These are phyloP conservation scores for Poecilobothrus nobilitatus DNA, from an alignment of 2,888 invertebrate species.

Conservation along the genomic window DNA sequence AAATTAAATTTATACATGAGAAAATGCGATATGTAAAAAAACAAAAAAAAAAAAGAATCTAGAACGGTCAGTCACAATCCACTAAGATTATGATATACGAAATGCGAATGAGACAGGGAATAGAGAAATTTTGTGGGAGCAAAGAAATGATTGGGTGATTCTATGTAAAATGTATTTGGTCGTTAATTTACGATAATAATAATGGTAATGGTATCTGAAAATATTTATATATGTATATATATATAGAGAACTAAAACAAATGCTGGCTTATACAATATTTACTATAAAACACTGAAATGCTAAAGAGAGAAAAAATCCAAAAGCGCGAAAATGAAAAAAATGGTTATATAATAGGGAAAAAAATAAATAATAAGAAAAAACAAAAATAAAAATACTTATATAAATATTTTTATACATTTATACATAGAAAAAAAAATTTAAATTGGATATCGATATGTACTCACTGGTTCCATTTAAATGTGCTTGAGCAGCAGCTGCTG, in stretches of 20 bases:
- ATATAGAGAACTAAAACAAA: too few relatives aligned
- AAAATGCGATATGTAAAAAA: background rate
- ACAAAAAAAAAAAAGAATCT: background rate
- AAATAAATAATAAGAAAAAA: background rate
- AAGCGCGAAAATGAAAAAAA: too few relatives aligned
- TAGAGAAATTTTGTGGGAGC: background rate
- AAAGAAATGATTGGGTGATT: background rate
- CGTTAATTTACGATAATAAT: background rate
- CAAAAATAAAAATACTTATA: background rate
- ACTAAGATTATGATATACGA: background rate
- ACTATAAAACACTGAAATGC: too few relatives aligned
- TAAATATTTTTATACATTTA: background rate
- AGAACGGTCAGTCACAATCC: constrained; percentile 6
- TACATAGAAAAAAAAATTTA: constrained; percentile 8
- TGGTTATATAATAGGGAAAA: too few relatives aligned
- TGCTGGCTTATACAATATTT: too few relatives aligned
- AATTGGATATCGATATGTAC: constrained; percentile 46
- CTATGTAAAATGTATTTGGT: background rate
- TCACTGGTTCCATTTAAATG: constrained; percentile 60
- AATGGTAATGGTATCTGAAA: background rate
- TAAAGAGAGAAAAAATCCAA: too few relatives aligned
- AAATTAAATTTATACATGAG: background rate
- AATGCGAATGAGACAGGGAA: background rate
- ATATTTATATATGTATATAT: too few relatives aligned
- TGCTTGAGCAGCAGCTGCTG: constrained; percentile 48